Base-by-base conservation (phyloP, 2,888 invertebrate species). In the Serripes groenlandicus region DNA sequence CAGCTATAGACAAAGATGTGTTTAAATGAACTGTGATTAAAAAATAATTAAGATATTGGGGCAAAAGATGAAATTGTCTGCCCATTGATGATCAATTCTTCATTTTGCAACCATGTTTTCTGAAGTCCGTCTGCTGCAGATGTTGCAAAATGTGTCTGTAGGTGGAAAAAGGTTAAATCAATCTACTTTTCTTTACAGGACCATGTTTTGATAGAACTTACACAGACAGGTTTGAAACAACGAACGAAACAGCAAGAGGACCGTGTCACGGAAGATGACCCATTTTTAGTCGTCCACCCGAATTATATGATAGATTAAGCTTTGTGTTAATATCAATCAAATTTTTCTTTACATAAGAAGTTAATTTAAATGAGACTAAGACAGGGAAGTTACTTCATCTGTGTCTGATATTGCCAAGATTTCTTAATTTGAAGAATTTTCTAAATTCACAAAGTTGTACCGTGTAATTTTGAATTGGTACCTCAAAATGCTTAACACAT, bases 211-310 rank as follows among this genome's bases (percentile, higher is more conserved):
- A 97, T 98, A 90, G 96, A 97, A 0, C 95, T 98, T 69, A 96
- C 96, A 0, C 95, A 96, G 26, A 96, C 96, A 21, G 95, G 83
- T 95, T 96, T 73, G 95, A 96, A 90, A 95, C 95, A 78, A 95
- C 95, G 9, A 95, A 95, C 95, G 28, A 95, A 95, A n/a, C 94
- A 95, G 0, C 93, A 93, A 49, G 91, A 90, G 23, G 95, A 96
- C 0, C 77, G 92, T 15, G 85, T 90, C 15, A 85, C 88, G 52
- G 94, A 94, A 76, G 97, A 97, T 42, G 97, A 98, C 95, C 98
- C 98, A 0, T 94, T 98, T 58, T 95, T 99, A 5, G 98, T 99
- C 23, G 99, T 99, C 0, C 99, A 99, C 96, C 99, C 99, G 0
- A 99, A 99, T 95, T 99, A 98, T 94, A 96, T 98, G 66, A 96